Evolutionary conservation across 2,797 vertebrate species (phyloP), one percentile per base, ranked within the genome.

Genomic region (Sebastes taczanowskii): DNA sequence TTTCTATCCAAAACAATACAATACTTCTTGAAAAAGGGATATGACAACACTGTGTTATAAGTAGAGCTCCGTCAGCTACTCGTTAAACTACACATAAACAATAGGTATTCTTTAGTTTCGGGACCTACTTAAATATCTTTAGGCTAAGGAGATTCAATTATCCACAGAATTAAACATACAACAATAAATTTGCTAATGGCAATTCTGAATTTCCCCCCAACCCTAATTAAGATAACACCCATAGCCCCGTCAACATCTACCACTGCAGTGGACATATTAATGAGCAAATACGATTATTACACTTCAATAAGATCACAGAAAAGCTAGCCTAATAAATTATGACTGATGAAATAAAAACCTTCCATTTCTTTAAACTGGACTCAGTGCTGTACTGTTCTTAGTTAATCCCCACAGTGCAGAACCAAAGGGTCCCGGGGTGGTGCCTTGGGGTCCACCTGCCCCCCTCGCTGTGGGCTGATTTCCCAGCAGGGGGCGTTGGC

Each of bases 381-480:
- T 91, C 89, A 91, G 82, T 85, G 85, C 86, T 91, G 82, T 84
- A 78, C 84, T 87, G 85, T 70, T 85, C 80, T 91, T 86, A 72
- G 66, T 85, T 69, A 90, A 86, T 73, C 56, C 58, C 89, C 88
- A 79, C 75, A 88, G 78, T 69, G 74, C 67, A 86, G 87, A 84
- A 77, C 67, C 52, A 27, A 80, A 82, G 74, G 84, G 69, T 81
- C 64, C 77, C 65, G 6, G 35, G 35, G 56, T 70, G 82, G 53
- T 71, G 53, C 74, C 29, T 35, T 74, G 55, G 55, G 77, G 77
- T 80, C 56, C 74, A 78, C 78, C 70, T 63, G 69, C 35, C 34
- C 69, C 60, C 67, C 85, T 81, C 66, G 84, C 83, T 82, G 63
- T 78, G 64, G 70, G 49, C 78, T 77, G 62, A 52, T 62, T 38